These are phyloP conservation scores for Lysiphlebus fabarum DNA, from an alignment of 1,140 invertebrate species.

Conservation along the genomic window DNA sequence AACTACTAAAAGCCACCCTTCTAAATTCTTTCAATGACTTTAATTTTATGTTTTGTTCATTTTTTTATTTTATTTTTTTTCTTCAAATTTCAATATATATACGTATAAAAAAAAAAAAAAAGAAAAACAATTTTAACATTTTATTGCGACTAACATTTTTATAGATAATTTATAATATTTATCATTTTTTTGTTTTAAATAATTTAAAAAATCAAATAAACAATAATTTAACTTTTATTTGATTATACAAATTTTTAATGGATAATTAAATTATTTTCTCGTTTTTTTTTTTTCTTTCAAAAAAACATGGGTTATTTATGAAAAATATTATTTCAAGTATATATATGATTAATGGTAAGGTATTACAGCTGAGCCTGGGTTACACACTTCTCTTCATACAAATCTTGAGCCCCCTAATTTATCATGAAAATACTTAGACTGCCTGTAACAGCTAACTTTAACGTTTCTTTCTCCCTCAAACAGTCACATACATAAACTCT, in stretches of 20 bases:
- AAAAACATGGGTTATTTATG: too few species aligned
- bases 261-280: constrained; percentile 9
- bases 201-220: not conserved
- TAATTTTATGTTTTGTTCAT: constrained; percentile 3
- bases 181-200: not conserved
- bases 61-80: constrained; percentile 5
- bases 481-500: too few species aligned
- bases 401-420: constrained; percentile 52
- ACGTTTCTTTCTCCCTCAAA: too few species aligned
- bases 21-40: constrained; percentile 24
- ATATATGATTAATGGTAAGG: constrained; percentile 47
- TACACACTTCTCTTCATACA: constrained; percentile 55
- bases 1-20: constrained; percentile 15
- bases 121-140: not conserved
- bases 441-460: constrained; percentile 42
- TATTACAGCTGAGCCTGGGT: constrained; percentile 50
- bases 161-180: not conserved
- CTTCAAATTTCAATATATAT: not conserved
- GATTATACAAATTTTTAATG: too few species aligned
- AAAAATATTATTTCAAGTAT: not conserved
- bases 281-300: not conserved
- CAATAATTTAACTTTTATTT: too few species aligned
- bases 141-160: too few species aligned
- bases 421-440: constrained; percentile 42
- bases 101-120: not conserved